A percentile compares a stretch with the other conserved stretches of the same genome.
phyloP scores from a whole-genome alignment of 2,113 vertebrate genomes.

The Ameiurus melas region DNA sequence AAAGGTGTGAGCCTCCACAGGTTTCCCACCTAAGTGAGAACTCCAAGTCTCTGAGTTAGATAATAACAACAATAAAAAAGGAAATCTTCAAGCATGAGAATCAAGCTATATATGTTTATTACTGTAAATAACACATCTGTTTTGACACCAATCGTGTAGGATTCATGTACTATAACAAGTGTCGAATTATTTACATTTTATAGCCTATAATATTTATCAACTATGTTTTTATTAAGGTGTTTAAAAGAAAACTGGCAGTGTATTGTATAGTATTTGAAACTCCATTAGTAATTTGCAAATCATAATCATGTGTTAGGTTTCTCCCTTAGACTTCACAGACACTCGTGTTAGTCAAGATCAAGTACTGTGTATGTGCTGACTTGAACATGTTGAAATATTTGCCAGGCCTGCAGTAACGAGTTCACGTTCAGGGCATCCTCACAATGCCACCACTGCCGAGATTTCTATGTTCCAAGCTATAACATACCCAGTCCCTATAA shows the following conservation, averaged over 20 bases:
- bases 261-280: background rate
- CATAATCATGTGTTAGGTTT: background rate
- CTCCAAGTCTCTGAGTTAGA: slow-evolving; percentile 30
- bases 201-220: background rate
- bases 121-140: background rate
- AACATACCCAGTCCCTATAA: background rate
- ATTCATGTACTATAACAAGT: background rate
- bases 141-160: background rate
- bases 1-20: slow-evolving; percentile 75
- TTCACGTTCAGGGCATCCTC: slow-evolving; percentile 15
- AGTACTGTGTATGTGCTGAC: background rate
- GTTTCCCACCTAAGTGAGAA: slow-evolving; percentile 62
- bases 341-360: background rate
- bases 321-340: background rate
- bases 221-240: background rate
- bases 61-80: background rate
- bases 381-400: background rate
- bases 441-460: background rate
- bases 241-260: background rate
- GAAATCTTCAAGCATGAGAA: background rate
- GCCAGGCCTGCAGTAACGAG: background rate
- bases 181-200: background rate
- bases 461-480: background rate
- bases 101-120: background rate
- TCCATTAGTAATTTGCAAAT: background rate